phyloP scores from a whole-genome alignment of 2,888 invertebrate species.

The Timema podura region DNA sequence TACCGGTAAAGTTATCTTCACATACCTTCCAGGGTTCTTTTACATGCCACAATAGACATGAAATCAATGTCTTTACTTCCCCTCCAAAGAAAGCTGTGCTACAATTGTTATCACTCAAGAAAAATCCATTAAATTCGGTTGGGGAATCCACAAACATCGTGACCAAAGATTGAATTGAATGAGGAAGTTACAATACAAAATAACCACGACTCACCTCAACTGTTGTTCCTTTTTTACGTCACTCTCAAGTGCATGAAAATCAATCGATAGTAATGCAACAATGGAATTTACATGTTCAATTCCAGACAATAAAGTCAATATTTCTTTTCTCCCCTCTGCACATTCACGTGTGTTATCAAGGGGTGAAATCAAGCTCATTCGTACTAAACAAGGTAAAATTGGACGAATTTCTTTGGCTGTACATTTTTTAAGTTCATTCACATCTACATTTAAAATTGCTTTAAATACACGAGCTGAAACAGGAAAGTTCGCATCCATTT shows the following conservation, averaged over 20 bases:
- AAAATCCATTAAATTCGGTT: no score
- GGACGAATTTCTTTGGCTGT: constrained; percentile 78
- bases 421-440: constrained; percentile 67
- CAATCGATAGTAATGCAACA: constrained; percentile 87
- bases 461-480: constrained; percentile 68
- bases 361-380: constrained; percentile 88
- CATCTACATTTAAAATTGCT: constrained; percentile 79
- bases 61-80: no score
- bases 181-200: not conserved
- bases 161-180: not conserved
- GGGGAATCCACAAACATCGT: no score
- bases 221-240: constrained; percentile 91
- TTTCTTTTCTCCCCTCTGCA: constrained; percentile 77
- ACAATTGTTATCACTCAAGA: no score
- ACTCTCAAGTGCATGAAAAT: constrained; percentile 87
- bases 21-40: no score
- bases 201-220: constrained; percentile 55
- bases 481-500: constrained; percentile 22
- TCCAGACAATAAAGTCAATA: constrained; percentile 83
- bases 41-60: no score
- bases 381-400: constrained; percentile 84
- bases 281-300: constrained; percentile 93
- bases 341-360: constrained; percentile 81
- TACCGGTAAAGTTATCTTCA: no score
- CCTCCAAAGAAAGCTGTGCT: no score